Percentiles rank a stretch among this genome's conserved stretches.
Evolutionary conservation across 2,888 invertebrate genomes (phyloP).

Genomic region (Neuroscelio doddi): DNA sequence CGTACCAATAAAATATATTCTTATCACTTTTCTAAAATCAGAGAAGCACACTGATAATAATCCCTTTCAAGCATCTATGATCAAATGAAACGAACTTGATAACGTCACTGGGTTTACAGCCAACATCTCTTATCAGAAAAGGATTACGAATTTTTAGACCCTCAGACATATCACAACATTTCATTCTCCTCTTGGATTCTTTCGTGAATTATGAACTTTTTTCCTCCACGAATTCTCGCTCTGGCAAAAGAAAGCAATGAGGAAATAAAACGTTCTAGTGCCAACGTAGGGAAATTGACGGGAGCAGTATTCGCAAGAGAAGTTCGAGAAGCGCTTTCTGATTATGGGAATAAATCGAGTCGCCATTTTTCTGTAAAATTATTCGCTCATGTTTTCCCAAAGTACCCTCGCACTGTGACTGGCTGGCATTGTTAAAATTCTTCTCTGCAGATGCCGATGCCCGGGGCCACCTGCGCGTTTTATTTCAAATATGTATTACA

Average conservation of each 20-base stretch:
- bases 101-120: slow-evolving; percentile 11
- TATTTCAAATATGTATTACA: slow-evolving; percentile 7
- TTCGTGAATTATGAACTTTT: slow-evolving; percentile 19
- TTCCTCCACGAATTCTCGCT: background rate
- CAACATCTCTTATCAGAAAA: slow-evolving; percentile 10
- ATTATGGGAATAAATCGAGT: slow-evolving; percentile 39
- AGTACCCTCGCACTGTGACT: slow-evolving; percentile 12
- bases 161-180: slow-evolving; percentile 8
- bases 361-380: slow-evolving; percentile 34
- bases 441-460: slow-evolving; percentile 14
- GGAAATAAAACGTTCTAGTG: slow-evolving; percentile 28
- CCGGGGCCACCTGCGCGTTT: too few species aligned
- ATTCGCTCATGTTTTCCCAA: slow-evolving; percentile 29
- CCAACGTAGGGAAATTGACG: slow-evolving; percentile 12
- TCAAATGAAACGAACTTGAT: slow-evolving; percentile 14
- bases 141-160: slow-evolving; percentile 6
- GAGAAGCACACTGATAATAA: background rate
- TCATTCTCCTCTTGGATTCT: slow-evolving; percentile 12
- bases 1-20: slow-evolving; percentile 4
- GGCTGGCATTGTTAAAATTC: slow-evolving; percentile 32
- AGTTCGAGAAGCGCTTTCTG: slow-evolving; percentile 32
- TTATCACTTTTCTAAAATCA: slow-evolving; percentile 3
- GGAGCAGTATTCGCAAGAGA: slow-evolving; percentile 27
- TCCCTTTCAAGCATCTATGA: slow-evolving; percentile 8
- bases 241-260: slow-evolving; percentile 14